Evolutionary conservation across 2,888 invertebrate genomes (phyloP), one percentile per base, ranked within the genome.

Genomic region (Cantharis flavilabris): DNA sequence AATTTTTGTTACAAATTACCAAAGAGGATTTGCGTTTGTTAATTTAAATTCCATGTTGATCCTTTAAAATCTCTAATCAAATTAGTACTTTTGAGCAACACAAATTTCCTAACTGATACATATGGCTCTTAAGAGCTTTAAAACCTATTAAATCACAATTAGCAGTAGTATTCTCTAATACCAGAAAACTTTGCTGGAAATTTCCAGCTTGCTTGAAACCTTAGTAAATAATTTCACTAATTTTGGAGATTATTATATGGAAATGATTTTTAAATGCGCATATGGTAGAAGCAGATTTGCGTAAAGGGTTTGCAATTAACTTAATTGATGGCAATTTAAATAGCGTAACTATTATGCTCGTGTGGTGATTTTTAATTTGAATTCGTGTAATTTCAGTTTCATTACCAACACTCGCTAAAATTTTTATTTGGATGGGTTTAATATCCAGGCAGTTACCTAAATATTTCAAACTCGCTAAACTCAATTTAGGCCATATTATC

Each of bases 81-180:
- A 77, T 77, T 77, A 77, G 77, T 72, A 72, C 63, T 33, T 70
- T 63, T 75, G 69, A 79, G 71, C 70, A 73, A 72, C 71, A 71
- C 65, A 71, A 64, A 76, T 71, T 62, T 71, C 71, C 74, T 71
- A 72, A 73, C 70, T 74, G 76, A 79, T 79, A 79, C 71, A 79
- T 76, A 79, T 74, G 76, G 71, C 76, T 76, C 74, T 49, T 71
- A 76, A 70, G 74, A 71, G 74, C 72, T 67, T 69, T 70, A 76
- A 79, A 76, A 69, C 62, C 76, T 30, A 76, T 79, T 79, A 76
- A 77, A 77, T 77, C 75, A 75, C 77, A 77, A 77, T 77, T 77
- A 77, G 75, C 71, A 75, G 62, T 77, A 69, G 18, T 16, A 69
- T 63, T 65, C 64, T 14, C 73, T 67, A 67, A 76, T 62, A 62